Evolutionary conservation across 2,797 vertebrate species (phyloP).

Genomic region (Pseudomugil gertrudae): DNA sequence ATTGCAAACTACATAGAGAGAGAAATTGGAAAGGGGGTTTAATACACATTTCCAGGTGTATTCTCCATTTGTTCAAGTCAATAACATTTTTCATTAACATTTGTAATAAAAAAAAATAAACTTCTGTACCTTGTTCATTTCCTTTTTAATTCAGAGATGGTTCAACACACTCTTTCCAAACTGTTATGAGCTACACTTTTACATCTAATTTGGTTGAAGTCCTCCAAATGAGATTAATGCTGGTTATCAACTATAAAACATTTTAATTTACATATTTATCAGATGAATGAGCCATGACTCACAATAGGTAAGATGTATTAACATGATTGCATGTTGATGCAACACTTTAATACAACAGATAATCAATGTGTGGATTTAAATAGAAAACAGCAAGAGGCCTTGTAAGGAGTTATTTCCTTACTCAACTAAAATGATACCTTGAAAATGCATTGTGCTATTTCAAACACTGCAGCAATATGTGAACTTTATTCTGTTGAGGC

Average conservation of each 20-base stretch:
- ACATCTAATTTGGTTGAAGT: conserved; percentile 83
- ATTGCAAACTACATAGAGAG: conserved; percentile 85
- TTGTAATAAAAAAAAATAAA: conserved; percentile 80
- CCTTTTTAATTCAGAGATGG: conserved; percentile 85
- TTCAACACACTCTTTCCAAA: conserved; percentile 76
- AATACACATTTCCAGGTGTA: conserved; percentile 90
- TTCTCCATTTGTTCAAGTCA: conserved; percentile 87
- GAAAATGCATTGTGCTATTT: conserved; percentile 38
- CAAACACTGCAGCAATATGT: conserved; percentile 26
- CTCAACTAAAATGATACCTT: conserved; percentile 26
- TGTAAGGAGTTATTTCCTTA: conserved; percentile 43
- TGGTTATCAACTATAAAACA: conserved; percentile 80
- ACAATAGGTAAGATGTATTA: conserved; percentile 83
- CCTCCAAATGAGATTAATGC: conserved; percentile 84
- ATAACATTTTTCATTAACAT: conserved; percentile 89
- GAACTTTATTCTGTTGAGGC: conserved; percentile 38
- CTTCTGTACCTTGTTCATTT: conserved; percentile 79
- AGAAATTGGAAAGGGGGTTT: conserved; percentile 87
- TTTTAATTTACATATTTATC: conserved; percentile 88
- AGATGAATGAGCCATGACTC: conserved; percentile 81
- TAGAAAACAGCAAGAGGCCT: conserved; percentile 34
- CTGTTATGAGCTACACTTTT: conserved; percentile 77
- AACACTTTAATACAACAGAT: conserved; percentile 71
- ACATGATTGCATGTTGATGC: conserved; percentile 79
- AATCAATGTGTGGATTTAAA: conserved; percentile 59